A percentile compares a stretch with the other conserved stretches of the same genome.
phyloP scores from a whole-genome alignment of 1,140 invertebrate genomes.

The Musca domestica region DNA sequence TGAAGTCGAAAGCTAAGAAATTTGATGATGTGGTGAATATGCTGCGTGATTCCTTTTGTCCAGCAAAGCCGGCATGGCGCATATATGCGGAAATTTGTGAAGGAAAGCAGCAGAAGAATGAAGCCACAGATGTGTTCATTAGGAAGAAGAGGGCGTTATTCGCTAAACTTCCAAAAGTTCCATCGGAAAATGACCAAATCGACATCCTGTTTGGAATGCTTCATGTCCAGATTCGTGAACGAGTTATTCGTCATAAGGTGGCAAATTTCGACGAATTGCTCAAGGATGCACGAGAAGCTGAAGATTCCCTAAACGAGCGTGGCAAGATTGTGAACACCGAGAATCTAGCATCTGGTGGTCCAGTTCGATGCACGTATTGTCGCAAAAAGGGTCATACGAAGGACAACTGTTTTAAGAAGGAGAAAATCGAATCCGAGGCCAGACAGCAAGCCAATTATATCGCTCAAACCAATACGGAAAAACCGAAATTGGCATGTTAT shows the following conservation, averaged over 20 bases:
- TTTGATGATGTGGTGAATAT: slow-evolving; percentile 25
- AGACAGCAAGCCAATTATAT: slow-evolving; percentile 1
- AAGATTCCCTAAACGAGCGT: neutral
- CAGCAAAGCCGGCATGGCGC: slow-evolving; percentile 22
- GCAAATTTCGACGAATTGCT: slow-evolving; percentile 22
- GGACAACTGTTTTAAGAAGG: neutral
- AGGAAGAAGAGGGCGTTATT: slow-evolving; percentile 23
- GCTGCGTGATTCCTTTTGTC: slow-evolving; percentile 20
- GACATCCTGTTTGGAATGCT: slow-evolving; percentile 30
- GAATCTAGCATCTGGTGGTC: too few species aligned
- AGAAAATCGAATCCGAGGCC: neutral
- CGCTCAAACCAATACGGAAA: neutral
- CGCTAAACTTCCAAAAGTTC: slow-evolving; percentile 6
- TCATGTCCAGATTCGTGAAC: slow-evolving; percentile 23
- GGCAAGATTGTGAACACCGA: neutral
- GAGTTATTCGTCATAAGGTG: slow-evolving; percentile 15
- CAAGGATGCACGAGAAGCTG: neutral
- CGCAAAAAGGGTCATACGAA: slow-evolving; percentile 1
- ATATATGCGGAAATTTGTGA: slow-evolving; percentile 26
- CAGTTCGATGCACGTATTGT: slow-evolving; percentile 6
- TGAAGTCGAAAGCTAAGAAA: neutral
- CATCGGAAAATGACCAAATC: slow-evolving; percentile 18
- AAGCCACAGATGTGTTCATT: slow-evolving; percentile 24
- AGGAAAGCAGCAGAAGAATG: slow-evolving; percentile 18
- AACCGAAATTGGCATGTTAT: slow-evolving; percentile 14